phyloP scores from a whole-genome alignment of 2,888 invertebrate genomes.

The Metacarcinus magister region DNA sequence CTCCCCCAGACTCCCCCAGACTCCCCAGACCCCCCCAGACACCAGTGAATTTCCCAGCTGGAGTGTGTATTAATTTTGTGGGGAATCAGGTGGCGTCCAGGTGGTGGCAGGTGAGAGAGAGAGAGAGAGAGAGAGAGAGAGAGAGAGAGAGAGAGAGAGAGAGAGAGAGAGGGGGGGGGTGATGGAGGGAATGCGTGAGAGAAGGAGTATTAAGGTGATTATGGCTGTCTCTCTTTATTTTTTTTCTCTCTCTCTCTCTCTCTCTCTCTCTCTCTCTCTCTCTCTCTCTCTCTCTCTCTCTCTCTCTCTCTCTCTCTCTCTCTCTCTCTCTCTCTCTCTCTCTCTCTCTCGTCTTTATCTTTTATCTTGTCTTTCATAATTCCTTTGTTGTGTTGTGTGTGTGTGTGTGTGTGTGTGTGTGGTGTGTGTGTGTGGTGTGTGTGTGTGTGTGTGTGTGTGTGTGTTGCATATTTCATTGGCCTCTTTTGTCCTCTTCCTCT shows the following conservation, averaged over 20 bases:
- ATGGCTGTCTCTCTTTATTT: not conserved
- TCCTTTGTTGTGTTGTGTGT: not conserved
- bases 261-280: not conserved
- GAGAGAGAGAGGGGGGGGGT: not conserved
- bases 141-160: not conserved
- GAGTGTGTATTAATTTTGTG: not conserved
- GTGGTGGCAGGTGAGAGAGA: not conserved
- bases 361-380: not conserved
- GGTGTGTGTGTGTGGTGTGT: conserved; percentile 3
- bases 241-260: not conserved
- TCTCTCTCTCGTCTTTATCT: not conserved
- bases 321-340: conserved; percentile 26
- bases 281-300: not conserved
- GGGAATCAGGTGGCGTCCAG: not conserved
- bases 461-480: conserved; percentile 3
- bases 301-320: not conserved
- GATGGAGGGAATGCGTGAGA: not conserved
- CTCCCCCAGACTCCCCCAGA: no score
- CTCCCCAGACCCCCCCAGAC: not conserved
- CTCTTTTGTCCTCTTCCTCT: conserved; percentile 3
- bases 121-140: no score
- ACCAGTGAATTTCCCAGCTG: not conserved
- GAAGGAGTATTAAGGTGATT: not conserved
- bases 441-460: conserved; percentile 14
- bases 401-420: conserved; percentile 14